Base-by-base conservation (phyloP, 2,888 invertebrate species). In the Agelastica alni region DNA sequence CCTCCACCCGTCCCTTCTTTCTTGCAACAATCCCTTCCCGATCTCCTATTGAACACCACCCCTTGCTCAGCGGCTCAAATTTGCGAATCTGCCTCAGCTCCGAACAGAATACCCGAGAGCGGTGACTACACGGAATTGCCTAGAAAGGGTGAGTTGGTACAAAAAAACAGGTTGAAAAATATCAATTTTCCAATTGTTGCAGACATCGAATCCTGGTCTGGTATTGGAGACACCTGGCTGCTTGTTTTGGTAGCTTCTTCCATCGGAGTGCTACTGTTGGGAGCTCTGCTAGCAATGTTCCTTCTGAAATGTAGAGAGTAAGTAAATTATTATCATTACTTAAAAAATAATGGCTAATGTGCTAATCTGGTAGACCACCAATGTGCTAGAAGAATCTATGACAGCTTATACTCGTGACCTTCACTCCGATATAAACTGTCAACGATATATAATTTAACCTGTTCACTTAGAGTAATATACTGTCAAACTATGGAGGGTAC, bases 251-350 rank as follows among this genome's bases (percentile, higher is more conserved):
- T 91, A 67, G 88, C 88, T 0, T 90, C 89, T 51, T 89, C 90
- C 70, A 84, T 91, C 62, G 89, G 88, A 2, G 88, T 92, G 12
- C 81, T 92, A 28, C 84, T 91, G 60, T 80, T 93, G 44, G 91
- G 90, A 9, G 87, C 90, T 2, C 77, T 92, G 14, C 77, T 92
- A 26, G 90, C 91, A 0, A 80, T 91, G 51, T 86, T 91, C 70
- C 80, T 92, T 44, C 82, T 92, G 58, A 88, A 89, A 75, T 91
- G 91, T 76, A 83, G 91, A 83, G 89, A 91, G 91, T 92, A 78
- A 84, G 87, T 85, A 46, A 2, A 26, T 7, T 2, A 14, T 14
- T 18, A n/a, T n/a, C n/a, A n/a, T n/a, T n/a, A n/a, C n/a, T n/a
- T n/a, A n/a, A n/a, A n/a, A n/a, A n/a, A n/a, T n/a, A n/a, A n/a